Conservation (phyloP, 2,888 invertebrate species). For the Notodonta dromedarius region DNA sequence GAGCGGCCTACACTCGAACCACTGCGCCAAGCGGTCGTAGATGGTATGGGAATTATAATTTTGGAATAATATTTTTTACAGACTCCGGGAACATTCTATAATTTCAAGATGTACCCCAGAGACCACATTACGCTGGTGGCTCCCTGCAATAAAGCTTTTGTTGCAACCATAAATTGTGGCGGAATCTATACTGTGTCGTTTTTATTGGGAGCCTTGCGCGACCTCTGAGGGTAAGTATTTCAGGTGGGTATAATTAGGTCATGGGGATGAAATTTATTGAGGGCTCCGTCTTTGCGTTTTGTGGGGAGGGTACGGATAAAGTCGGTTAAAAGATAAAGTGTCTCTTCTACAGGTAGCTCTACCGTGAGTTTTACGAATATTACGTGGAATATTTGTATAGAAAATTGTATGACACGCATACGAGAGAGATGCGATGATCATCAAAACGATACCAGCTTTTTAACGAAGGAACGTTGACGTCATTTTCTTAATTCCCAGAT, state of each 20-base stretch:
- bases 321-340: neutral
- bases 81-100: neutral
- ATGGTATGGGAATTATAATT: too few species aligned
- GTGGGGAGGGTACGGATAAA: neutral
- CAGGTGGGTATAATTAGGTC: constrained; percentile 35
- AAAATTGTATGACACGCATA: too few species aligned
- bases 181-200: constrained; percentile 40
- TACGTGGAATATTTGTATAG: too few species aligned
- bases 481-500: constrained; percentile 3
- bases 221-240: constrained; percentile 20
- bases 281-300: constrained; percentile 10
- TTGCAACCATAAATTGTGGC: constrained; percentile 38
- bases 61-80: too few species aligned
- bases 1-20: too few species aligned
- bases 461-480: constrained; percentile 7
- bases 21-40: too few species aligned
- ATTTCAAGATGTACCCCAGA: constrained; percentile 2
- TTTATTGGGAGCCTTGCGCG: constrained; percentile 39
- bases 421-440: neutral
- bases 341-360: too few species aligned
- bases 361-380: too few species aligned
- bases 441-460: neutral
- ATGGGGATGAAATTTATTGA: constrained; percentile 30
- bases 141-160: constrained; percentile 39
- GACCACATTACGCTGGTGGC: constrained; percentile 25